Percentiles rank a stretch among this genome's conserved stretches.
These are phyloP conservation scores for Lepus oiostolus DNA, from an alignment of 2,797 vertebrate genomes.

Conservation along the genomic window DNA sequence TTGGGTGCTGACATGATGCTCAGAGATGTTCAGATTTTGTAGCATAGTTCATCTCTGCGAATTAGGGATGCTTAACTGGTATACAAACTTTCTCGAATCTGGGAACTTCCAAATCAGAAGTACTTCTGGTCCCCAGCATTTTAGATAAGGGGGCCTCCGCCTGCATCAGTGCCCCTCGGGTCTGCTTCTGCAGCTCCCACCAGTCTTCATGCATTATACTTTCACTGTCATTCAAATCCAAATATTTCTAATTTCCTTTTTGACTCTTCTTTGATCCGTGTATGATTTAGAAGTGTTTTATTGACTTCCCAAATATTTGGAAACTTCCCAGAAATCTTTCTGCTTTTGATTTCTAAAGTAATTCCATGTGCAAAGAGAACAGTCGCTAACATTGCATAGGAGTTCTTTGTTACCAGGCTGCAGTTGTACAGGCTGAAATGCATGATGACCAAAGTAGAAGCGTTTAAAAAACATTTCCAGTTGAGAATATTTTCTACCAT, in stretches of 20 bases:
- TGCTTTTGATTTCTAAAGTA: constrained; percentile 37
- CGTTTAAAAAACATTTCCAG: not conserved
- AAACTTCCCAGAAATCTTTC: constrained; percentile 9
- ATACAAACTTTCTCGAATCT: not conserved
- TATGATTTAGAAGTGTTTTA: constrained; percentile 23
- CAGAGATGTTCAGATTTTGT: not conserved
- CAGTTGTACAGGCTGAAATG: constrained; percentile 29
- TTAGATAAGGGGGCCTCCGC: not conserved
- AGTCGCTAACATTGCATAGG: constrained; percentile 3
- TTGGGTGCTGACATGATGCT: not conserved
- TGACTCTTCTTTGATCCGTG: not conserved
- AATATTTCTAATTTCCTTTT: not conserved
- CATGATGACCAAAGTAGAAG: not conserved
- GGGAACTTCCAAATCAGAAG: not conserved
- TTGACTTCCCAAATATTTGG: not conserved
- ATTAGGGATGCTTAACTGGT: not conserved
- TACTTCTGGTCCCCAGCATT: not conserved
- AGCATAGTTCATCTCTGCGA: not conserved
- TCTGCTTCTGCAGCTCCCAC: not conserved
- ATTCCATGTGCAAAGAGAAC: not conserved
- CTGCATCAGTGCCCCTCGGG: too few species aligned
- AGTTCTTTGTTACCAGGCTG: constrained; percentile 10
- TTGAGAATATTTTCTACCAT: not conserved
- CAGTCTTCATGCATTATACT: not conserved
- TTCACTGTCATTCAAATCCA: constrained; percentile 6